Evolutionary conservation across 2,113 vertebrate genomes (phyloP).

Genomic region (Myrmecobius fasciatus): DNA sequence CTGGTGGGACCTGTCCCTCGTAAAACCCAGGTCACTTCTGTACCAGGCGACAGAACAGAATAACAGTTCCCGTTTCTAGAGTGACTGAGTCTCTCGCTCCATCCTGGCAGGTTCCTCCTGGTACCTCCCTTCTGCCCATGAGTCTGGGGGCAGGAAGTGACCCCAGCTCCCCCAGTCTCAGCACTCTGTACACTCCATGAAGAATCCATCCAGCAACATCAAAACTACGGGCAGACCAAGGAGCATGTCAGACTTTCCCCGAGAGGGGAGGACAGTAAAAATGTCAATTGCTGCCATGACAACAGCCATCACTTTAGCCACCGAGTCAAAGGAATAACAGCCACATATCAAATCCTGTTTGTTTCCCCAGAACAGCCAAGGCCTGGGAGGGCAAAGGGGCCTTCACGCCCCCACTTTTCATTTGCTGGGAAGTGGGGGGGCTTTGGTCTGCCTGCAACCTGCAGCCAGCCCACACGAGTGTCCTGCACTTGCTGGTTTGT

Average conservation of each 20-base stretch:
- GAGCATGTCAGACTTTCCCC: constrained; percentile 8
- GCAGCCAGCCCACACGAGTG: not conserved
- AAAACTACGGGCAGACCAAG: not conserved
- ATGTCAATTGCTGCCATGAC: constrained; percentile 55
- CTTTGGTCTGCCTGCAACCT: not conserved
- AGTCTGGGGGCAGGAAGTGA: not conserved
- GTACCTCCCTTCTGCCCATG: not conserved
- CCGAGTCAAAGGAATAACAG: constrained; percentile 7
- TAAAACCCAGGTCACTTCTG: not conserved
- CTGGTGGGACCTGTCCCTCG: not conserved
- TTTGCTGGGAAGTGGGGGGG: not conserved
- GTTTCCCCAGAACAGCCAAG: constrained; percentile 19
- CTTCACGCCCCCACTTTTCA: not conserved
- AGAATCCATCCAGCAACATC: not conserved
- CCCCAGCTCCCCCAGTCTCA: not conserved
- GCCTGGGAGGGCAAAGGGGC: not conserved
- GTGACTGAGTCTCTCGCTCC: not conserved
- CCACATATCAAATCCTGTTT: not conserved
- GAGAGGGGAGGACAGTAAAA: not conserved
- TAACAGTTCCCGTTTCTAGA: not conserved
- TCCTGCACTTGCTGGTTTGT: not conserved
- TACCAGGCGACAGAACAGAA: not conserved
- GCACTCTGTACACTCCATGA: not conserved
- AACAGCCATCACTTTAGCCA: constrained; percentile 44
- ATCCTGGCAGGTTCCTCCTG: not conserved